These are phyloP conservation scores for Eristalis tenax DNA, from an alignment of 2,888 invertebrate genomes.

Conservation along the genomic window DNA sequence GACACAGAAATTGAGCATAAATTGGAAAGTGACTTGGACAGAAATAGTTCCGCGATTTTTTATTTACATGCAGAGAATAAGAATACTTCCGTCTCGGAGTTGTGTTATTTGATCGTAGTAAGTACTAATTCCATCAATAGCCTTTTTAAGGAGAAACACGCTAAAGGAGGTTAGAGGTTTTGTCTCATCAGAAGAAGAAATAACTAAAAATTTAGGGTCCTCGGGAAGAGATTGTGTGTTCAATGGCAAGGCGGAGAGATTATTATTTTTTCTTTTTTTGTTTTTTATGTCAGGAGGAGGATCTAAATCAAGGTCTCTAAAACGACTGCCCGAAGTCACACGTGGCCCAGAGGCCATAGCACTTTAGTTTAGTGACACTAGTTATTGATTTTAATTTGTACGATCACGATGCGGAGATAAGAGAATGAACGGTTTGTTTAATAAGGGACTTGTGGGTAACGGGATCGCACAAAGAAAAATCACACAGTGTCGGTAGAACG, in stretches of 20 bases:
- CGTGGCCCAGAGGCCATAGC: slow-evolving; percentile 27
- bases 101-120: too few relatives aligned
- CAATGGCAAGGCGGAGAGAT: background rate
- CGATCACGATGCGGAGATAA: background rate
- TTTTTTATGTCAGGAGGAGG: slow-evolving; percentile 3
- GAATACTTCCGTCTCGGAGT: too few relatives aligned
- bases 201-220: background rate
- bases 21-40: too few relatives aligned
- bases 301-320: slow-evolving; percentile 19
- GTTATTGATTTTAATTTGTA: slow-evolving; percentile 2
- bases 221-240: background rate
- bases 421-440: background rate
- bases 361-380: background rate
- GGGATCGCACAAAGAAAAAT: slow-evolving; percentile 4
- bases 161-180: too few relatives aligned
- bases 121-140: too few relatives aligned
- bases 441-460: slow-evolving; percentile 1
- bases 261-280: background rate
- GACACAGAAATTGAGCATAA: too few relatives aligned
- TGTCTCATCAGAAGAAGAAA: background rate
- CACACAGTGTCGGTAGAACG: too few relatives aligned
- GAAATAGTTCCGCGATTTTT: too few relatives aligned
- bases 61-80: background rate
- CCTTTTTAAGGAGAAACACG: background rate
- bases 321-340: slow-evolving; percentile 10